Conservation (phyloP, 2,888 invertebrate genomes). For the Nemapogon koenigi region DNA sequence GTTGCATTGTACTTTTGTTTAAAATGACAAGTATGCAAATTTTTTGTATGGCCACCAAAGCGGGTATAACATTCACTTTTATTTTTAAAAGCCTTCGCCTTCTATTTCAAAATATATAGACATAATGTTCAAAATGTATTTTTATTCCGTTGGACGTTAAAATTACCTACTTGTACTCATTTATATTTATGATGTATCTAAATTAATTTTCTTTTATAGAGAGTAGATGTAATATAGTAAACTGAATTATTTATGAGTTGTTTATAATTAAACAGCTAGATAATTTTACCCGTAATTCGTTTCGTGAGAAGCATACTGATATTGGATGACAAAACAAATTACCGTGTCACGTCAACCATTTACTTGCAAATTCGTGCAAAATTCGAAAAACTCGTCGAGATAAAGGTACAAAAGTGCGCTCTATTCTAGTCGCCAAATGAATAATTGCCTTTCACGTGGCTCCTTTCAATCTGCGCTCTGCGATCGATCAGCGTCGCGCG, state of each 20-base stretch:
- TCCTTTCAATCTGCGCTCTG: constrained; percentile 59
- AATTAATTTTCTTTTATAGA: too few relatives aligned
- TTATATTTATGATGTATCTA: too few relatives aligned
- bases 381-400: constrained; percentile 45
- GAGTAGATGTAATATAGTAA: too few relatives aligned
- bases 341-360: constrained; percentile 56
- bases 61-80: too few relatives aligned
- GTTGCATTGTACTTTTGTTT: constrained; percentile 44
- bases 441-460: constrained; percentile 63
- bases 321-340: constrained; percentile 47
- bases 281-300: not conserved
- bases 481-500: constrained; percentile 60
- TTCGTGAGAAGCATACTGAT: constrained; percentile 42
- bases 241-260: too few relatives aligned
- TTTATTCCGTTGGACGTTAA: too few relatives aligned
- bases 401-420: constrained; percentile 61
- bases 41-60: too few relatives aligned
- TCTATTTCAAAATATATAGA: too few relatives aligned
- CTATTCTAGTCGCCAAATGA: constrained; percentile 65
- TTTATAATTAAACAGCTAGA: not conserved
- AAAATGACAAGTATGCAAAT: constrained; percentile 38
- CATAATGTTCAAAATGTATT: too few relatives aligned
- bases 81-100: too few relatives aligned
- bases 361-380: constrained; percentile 64
- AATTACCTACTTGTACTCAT: too few relatives aligned